phyloP scores from a whole-genome alignment of 2,888 invertebrate genomes.

The Drosophila cognata region DNA sequence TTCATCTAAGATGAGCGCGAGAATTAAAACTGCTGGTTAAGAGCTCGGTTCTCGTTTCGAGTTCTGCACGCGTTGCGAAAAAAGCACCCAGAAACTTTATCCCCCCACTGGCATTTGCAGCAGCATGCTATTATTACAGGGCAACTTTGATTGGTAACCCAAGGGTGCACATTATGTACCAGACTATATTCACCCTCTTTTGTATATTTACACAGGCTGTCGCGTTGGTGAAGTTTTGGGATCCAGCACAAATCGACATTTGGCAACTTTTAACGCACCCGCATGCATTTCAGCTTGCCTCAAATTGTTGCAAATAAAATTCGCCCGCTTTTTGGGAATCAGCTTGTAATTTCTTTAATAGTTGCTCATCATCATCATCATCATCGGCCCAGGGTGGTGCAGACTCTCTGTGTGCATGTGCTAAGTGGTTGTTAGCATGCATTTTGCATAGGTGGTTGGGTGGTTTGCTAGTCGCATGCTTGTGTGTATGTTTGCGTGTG shows the following conservation, averaged over 20 bases:
- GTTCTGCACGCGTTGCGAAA: slow-evolving; percentile 40
- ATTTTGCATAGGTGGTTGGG: slow-evolving; percentile 50
- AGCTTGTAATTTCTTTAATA: slow-evolving; percentile 82
- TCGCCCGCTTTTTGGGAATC: slow-evolving; percentile 56
- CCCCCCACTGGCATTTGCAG: neutral
- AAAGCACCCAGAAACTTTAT: slow-evolving; percentile 41
- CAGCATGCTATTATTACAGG: slow-evolving; percentile 38
- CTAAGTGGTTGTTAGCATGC: slow-evolving; percentile 77
- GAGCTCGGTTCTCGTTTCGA: slow-evolving; percentile 16
- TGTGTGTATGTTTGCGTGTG: slow-evolving; percentile 18
- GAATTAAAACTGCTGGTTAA: slow-evolving; percentile 73
- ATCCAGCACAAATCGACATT: slow-evolving; percentile 64
- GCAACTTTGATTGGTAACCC: slow-evolving; percentile 63
- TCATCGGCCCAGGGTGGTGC: neutral
- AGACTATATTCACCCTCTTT: slow-evolving; percentile 23
- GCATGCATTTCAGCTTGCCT: slow-evolving; percentile 72
- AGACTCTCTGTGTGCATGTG: slow-evolving; percentile 34
- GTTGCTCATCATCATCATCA: slow-evolving; percentile 67
- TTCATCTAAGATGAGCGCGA: slow-evolving; percentile 60
- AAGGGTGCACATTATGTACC: slow-evolving; percentile 62
- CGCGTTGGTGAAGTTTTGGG: slow-evolving; percentile 65
- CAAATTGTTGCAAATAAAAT: slow-evolving; percentile 77
- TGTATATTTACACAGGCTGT: slow-evolving; percentile 73
- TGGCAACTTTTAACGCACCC: slow-evolving; percentile 74
- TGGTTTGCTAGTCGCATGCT: neutral